Conservation (phyloP, 2,797 vertebrate species). For the Rhinogobio ventralis region DNA sequence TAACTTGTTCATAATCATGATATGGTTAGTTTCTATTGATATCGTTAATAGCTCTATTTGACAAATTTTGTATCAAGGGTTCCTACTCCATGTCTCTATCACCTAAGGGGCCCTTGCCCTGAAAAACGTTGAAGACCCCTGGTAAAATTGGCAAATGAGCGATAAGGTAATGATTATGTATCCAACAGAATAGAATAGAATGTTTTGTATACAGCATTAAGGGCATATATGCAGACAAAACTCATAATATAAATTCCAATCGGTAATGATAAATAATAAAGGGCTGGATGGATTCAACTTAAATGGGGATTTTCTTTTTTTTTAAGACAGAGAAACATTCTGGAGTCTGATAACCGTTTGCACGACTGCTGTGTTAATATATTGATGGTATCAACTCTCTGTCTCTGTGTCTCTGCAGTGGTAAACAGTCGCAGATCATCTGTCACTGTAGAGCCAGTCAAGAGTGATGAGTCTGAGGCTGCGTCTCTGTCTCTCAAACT, state of each 20-base stretch:
- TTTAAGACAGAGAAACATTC: not conserved
- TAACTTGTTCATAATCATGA: no score
- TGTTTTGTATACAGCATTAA: not conserved
- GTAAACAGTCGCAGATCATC: constrained; percentile 63
- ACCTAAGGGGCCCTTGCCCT: no score
- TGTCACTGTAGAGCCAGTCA: constrained; percentile 26
- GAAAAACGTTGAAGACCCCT: no score
- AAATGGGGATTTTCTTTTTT: not conserved
- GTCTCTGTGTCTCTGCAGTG: constrained; percentile 62
- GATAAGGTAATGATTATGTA: not conserved
- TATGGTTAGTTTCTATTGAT: no score
- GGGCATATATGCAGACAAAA: not conserved
- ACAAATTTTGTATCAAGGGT: no score
- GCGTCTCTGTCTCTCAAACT: constrained; percentile 54
- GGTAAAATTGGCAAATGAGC: not conserved
- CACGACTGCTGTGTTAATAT: not conserved
- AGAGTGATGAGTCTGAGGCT: constrained; percentile 6
- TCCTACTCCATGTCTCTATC: no score
- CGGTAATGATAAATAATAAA: not conserved
- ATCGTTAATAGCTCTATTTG: no score
- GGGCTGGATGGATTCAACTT: not conserved
- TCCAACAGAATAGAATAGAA: not conserved
- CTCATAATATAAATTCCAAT: not conserved
- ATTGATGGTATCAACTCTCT: constrained; percentile 3
- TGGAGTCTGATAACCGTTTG: not conserved